Evolutionary conservation across 2,888 invertebrate genomes (phyloP).

Genomic region (Metopia argyrocephala): DNA sequence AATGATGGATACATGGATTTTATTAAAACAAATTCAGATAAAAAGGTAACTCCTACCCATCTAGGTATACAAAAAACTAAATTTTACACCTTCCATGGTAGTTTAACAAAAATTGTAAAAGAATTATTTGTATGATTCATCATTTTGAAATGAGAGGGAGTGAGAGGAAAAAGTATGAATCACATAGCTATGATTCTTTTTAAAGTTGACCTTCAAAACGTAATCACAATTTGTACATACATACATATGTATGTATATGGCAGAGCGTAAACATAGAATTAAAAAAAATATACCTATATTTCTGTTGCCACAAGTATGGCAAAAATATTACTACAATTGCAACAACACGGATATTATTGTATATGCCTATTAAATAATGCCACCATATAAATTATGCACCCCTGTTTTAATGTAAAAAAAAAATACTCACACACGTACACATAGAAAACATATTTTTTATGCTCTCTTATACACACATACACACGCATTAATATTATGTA

Average conservation of each 20-base stretch:
- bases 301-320: too few relatives aligned
- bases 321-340: conserved; percentile 8
- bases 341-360: background rate
- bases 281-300: conserved; percentile 44
- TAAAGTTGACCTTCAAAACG: conserved; percentile 59
- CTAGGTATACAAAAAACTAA: too few relatives aligned
- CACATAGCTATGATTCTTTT: conserved; percentile 35
- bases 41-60: too few relatives aligned
- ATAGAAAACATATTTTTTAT: background rate
- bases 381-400: conserved; percentile 54
- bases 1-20: too few relatives aligned
- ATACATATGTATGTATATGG: background rate
- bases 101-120: background rate
- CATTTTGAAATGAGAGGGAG: background rate
- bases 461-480: background rate
- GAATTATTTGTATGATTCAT: conserved; percentile 41
- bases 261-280: background rate
- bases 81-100: conserved; percentile 36
- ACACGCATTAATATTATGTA: background rate
- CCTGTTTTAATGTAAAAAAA: conserved; percentile 44
- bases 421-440: conserved; percentile 23
- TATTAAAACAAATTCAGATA: background rate
- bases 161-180: conserved; percentile 43
- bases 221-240: background rate
- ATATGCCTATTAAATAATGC: conserved; percentile 5